These are phyloP conservation scores for Octomys mimax DNA, from an alignment of 2,797 vertebrate species.

Conservation along the genomic window DNA sequence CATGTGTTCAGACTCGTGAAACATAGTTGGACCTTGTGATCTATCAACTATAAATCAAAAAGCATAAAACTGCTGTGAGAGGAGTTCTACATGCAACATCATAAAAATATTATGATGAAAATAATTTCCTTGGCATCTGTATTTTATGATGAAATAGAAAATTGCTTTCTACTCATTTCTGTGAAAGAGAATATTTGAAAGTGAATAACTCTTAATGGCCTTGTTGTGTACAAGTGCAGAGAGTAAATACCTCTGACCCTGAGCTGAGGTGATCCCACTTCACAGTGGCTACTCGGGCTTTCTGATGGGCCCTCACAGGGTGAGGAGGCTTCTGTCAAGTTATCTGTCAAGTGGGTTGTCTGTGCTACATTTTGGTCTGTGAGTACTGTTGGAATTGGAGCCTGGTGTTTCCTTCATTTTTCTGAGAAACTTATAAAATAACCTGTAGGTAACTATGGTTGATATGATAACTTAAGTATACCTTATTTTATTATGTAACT, in stretches of 20 bases:
- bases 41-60: background rate
- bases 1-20: background rate
- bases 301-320: background rate
- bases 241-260: background rate
- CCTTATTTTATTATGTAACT: constrained; percentile 15
- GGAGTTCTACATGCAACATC: background rate
- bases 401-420: background rate
- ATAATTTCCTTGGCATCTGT: background rate
- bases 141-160: constrained; percentile 39
- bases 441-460: background rate
- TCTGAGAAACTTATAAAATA: background rate
- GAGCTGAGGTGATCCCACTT: background rate
- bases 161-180: background rate
- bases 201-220: background rate
- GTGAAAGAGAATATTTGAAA: constrained; percentile 51
- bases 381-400: background rate
- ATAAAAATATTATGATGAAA: background rate
- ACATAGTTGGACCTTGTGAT: background rate
- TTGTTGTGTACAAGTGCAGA: background rate
- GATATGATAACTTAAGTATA: background rate
- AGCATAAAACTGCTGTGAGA: background rate
- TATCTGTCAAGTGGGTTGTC: background rate
- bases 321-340: background rate
- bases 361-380: background rate
- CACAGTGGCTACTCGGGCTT: background rate